These are phyloP conservation scores for Carduelis carduelis DNA, from an alignment of 2,797 vertebrate species.

Conservation along the genomic window DNA sequence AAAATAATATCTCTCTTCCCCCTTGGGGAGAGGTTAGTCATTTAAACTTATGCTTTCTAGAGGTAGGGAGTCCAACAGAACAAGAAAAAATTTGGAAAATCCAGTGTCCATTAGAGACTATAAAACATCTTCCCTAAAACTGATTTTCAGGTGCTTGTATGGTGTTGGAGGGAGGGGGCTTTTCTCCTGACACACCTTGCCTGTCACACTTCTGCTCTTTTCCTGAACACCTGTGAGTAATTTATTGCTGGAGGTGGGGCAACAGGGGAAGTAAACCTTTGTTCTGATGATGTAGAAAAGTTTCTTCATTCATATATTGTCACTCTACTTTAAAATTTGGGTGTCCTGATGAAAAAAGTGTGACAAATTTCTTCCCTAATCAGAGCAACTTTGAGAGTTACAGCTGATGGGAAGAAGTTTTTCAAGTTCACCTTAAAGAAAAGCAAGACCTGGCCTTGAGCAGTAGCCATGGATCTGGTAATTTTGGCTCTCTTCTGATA, in stretches of 20 bases:
- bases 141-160: background rate
- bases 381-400: background rate
- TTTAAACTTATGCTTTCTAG: background rate
- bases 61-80: background rate
- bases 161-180: background rate
- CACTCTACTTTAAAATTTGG: background rate
- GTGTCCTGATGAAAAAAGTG: background rate
- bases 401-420: background rate
- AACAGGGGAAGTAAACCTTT: background rate
- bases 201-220: accelerated
- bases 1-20: background rate
- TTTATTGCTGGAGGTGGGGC: background rate
- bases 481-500: background rate
- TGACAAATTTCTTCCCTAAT: background rate
- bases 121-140: background rate
- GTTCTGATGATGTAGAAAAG: background rate
- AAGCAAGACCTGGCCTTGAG: background rate
- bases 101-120: background rate
- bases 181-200: accelerated
- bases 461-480: background rate
- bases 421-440: background rate
- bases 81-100: background rate
- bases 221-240: background rate
- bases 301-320: background rate
- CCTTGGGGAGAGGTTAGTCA: background rate